Conservation (phyloP, 2,888 invertebrate species). For the Torymus auratus region DNA sequence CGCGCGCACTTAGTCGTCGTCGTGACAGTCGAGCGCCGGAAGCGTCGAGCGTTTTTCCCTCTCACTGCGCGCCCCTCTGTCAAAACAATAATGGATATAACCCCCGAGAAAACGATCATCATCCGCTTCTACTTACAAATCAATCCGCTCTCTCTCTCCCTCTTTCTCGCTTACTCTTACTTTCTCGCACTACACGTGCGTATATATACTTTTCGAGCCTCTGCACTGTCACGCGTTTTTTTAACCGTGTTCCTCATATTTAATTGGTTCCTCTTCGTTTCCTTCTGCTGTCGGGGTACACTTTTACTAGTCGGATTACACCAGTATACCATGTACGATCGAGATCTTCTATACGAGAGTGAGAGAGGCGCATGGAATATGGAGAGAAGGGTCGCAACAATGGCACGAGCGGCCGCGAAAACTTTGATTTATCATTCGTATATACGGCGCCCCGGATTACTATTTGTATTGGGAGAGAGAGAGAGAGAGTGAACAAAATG, state of each 20-base stretch:
- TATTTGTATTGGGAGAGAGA: slow-evolving; percentile 72
- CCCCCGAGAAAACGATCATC: slow-evolving; percentile 26
- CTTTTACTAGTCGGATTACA: slow-evolving; percentile 52
- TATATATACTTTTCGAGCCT: slow-evolving; percentile 24
- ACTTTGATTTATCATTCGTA: slow-evolving; percentile 76
- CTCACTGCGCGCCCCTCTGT: slow-evolving; percentile 36
- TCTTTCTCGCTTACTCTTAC: background rate
- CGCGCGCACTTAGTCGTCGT: background rate
- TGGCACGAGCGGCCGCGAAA: slow-evolving; percentile 71
- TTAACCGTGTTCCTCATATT: slow-evolving; percentile 26
- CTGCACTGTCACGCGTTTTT: background rate
- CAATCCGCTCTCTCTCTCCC: slow-evolving; percentile 8
- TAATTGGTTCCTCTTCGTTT: slow-evolving; percentile 36
- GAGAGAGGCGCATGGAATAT: slow-evolving; percentile 10
- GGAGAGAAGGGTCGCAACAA: slow-evolving; percentile 64
- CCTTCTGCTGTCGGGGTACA: slow-evolving; percentile 32
- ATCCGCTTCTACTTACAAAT: slow-evolving; percentile 34
- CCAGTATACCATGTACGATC: slow-evolving; percentile 29
- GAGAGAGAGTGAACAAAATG: slow-evolving; percentile 70
- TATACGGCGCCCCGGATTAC: slow-evolving; percentile 58
- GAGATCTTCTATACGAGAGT: background rate
- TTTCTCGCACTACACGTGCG: background rate
- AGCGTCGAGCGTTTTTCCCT: slow-evolving; percentile 12
- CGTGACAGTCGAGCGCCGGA: slow-evolving; percentile 10
- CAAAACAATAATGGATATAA: slow-evolving; percentile 53